phyloP scores from a whole-genome alignment of 2,797 vertebrate species.

The Coregonus ussuriensis region DNA sequence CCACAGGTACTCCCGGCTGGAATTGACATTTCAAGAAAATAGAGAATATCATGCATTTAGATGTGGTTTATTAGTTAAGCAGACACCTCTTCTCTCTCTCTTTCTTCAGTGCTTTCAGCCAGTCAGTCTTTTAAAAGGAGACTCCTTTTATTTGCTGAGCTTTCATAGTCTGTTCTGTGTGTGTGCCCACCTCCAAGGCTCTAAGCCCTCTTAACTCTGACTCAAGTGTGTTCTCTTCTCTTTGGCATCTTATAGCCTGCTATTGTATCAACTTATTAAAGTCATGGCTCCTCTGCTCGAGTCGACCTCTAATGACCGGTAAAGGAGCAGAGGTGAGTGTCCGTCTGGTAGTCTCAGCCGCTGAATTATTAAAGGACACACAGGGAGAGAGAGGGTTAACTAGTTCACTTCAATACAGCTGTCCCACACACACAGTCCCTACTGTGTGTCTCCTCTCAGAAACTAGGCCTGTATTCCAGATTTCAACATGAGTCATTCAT shows the following conservation, averaged over 20 bases:
- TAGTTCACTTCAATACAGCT: too few relatives aligned
- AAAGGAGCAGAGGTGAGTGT: not conserved
- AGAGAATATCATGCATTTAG: not conserved
- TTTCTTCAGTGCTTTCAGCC: not conserved
- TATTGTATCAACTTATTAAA: not conserved
- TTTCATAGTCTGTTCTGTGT: not conserved
- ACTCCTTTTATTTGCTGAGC: not conserved
- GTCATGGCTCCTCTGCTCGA: not conserved
- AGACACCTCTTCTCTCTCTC: not conserved
- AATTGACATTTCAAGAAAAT: too few relatives aligned
- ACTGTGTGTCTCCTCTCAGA: too few relatives aligned
- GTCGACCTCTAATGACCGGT: not conserved
- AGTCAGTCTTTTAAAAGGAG: not conserved
- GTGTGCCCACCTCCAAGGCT: not conserved
- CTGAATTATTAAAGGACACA: not conserved
- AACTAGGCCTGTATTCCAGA: too few relatives aligned
- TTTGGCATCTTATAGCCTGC: not conserved
- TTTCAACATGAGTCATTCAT: too few relatives aligned
- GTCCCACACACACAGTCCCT: too few relatives aligned
- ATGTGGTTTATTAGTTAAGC: not conserved
- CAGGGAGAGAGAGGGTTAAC: too few relatives aligned
- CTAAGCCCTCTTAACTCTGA: too few relatives aligned
- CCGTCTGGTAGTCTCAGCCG: not conserved
- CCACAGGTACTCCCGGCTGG: too few relatives aligned
- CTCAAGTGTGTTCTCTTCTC: too few relatives aligned